phyloP scores from a whole-genome alignment of 2,797 vertebrate genomes.

The Cottoperca gobio region DNA sequence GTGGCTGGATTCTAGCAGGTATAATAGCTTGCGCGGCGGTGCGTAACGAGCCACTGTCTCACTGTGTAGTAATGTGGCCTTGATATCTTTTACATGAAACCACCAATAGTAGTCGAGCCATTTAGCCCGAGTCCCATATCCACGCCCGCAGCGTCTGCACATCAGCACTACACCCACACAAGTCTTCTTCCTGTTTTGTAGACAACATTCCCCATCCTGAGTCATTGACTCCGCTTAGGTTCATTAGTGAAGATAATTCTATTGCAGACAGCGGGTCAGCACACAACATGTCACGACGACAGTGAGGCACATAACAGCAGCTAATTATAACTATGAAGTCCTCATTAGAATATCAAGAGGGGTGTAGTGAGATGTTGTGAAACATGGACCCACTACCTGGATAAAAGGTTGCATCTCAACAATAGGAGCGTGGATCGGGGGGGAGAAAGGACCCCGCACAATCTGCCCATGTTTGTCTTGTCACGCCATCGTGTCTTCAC shows the following conservation, averaged over 20 bases:
- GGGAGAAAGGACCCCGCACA: not conserved
- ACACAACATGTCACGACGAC: constrained; percentile 54
- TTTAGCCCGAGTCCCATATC: constrained; percentile 51
- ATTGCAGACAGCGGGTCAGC: constrained; percentile 71
- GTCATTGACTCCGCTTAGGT: constrained; percentile 79
- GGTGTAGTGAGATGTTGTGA: constrained; percentile 43
- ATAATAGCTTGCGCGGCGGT: constrained; percentile 64
- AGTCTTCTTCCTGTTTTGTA: constrained; percentile 72
- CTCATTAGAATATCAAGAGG: constrained; percentile 62
- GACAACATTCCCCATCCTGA: constrained; percentile 71
- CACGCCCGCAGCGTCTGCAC: constrained; percentile 69
- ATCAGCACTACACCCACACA: constrained; percentile 64
- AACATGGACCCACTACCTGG: constrained; percentile 34
- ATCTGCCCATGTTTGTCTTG: not conserved
- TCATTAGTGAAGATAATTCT: constrained; percentile 79
- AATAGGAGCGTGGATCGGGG: constrained; percentile 38
- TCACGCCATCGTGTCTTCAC: constrained; percentile 10
- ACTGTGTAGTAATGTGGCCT: constrained; percentile 59
- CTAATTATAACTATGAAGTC: constrained; percentile 71
- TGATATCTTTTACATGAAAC: constrained; percentile 69
- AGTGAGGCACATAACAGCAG: constrained; percentile 54
- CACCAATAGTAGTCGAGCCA: constrained; percentile 66
- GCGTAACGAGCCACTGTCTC: constrained; percentile 70
- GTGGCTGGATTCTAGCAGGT: constrained; percentile 70
- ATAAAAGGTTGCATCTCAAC: constrained; percentile 41